These are phyloP conservation scores for Grapholita molesta DNA, from an alignment of 1,140 invertebrate species.

Conservation along the genomic window DNA sequence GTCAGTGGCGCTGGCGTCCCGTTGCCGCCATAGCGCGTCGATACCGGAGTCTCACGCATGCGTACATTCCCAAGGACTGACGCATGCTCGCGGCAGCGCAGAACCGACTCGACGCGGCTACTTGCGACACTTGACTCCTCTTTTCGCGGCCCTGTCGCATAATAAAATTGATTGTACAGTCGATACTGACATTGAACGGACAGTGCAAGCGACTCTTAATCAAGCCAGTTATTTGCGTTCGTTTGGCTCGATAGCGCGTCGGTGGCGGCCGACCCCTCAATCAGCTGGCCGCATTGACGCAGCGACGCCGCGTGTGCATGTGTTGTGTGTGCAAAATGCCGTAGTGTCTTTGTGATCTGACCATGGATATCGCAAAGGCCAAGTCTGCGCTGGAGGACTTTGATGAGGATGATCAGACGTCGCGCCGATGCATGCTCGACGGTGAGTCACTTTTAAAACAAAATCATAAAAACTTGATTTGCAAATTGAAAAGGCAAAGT, in stretches of 20 bases:
- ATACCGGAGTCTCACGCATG: conserved; percentile 35
- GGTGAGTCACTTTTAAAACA: conserved; percentile 42
- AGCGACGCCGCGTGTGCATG: conserved; percentile 30
- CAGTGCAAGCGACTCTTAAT: conserved; percentile 52
- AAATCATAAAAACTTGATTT: conserved; percentile 16
- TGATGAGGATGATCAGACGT: conserved; percentile 53
- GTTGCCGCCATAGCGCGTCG: conserved; percentile 42
- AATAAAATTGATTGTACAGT: conserved; percentile 64
- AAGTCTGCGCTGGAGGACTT: conserved; percentile 55
- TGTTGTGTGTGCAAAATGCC: conserved; percentile 44
- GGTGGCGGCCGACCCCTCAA: conserved; percentile 27
- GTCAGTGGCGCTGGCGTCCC: conserved; percentile 39
- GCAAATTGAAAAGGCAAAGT: conserved; percentile 17
- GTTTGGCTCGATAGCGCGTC: conserved; percentile 45
- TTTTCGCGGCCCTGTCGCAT: conserved; percentile 63
- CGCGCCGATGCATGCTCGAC: conserved; percentile 67
- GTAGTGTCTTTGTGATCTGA: conserved; percentile 40
- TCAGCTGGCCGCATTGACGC: conserved; percentile 33
- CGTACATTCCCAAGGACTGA: conserved; percentile 22
- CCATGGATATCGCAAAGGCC: conserved; percentile 63
- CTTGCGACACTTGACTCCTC: conserved; percentile 61
- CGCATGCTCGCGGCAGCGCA: conserved; percentile 42
- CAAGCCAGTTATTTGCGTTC: conserved; percentile 57
- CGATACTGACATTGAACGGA: conserved; percentile 72
- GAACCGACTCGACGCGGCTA: conserved; percentile 31